phyloP scores from a whole-genome alignment of 2,888 invertebrate species.

The Tinea pellionella region DNA sequence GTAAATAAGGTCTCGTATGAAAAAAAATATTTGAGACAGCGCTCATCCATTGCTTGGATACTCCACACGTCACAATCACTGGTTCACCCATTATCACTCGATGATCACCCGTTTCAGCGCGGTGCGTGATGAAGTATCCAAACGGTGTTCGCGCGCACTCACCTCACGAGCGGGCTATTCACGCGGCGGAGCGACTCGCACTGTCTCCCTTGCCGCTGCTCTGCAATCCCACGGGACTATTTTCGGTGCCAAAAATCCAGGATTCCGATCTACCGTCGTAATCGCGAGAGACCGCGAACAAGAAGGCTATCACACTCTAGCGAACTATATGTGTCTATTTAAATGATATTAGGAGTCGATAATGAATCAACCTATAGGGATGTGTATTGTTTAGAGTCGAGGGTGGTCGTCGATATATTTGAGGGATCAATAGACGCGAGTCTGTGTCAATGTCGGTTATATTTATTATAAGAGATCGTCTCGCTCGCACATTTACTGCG shows the following conservation, averaged over 20 bases:
- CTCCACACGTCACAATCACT: slow-evolving; percentile 32
- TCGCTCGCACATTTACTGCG: slow-evolving; percentile 37
- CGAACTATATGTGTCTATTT: background rate
- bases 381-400: background rate
- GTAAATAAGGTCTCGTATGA: background rate
- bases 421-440: background rate
- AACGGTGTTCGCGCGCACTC: slow-evolving; percentile 38
- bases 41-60: slow-evolving; percentile 20
- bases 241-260: slow-evolving; percentile 68
- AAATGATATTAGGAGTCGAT: background rate
- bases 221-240: slow-evolving; percentile 62
- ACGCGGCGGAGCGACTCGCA: slow-evolving; percentile 70
- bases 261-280: slow-evolving; percentile 51
- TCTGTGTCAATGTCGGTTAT: background rate
- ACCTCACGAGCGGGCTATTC: slow-evolving; percentile 67
- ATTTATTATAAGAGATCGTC: slow-evolving; percentile 28
- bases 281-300: slow-evolving; percentile 30
- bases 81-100: background rate
- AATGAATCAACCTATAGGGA: background rate
- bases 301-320: slow-evolving; percentile 1
- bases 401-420: background rate
- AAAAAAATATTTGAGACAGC: background rate
- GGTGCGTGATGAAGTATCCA: slow-evolving; percentile 38
- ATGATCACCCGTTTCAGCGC: background rate
- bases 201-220: slow-evolving; percentile 49